These are phyloP conservation scores for Tigriopus californicus DNA, from an alignment of 2,888 invertebrate genomes.

Conservation along the genomic window DNA sequence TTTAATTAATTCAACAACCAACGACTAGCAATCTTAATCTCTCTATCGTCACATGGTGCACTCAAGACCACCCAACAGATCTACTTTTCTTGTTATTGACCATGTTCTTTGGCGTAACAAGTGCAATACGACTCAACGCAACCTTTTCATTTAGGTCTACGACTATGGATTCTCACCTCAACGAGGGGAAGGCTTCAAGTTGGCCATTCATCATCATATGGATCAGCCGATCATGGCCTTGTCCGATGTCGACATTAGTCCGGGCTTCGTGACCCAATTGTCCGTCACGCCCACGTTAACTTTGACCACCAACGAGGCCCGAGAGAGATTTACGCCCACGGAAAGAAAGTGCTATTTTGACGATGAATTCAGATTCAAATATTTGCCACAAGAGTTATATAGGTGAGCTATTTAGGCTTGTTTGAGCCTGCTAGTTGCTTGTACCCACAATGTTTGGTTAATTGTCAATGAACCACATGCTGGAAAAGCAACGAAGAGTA, in stretches of 20 bases:
- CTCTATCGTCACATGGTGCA: no score
- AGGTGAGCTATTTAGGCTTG: background rate
- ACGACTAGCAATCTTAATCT: no score
- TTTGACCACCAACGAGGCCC: conserved; percentile 3
- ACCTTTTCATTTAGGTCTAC: background rate
- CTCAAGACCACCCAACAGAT: no score
- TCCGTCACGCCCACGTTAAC: conserved; percentile 6
- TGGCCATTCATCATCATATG: conserved; percentile 12
- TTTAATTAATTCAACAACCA: no score
- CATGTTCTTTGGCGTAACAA: no score
- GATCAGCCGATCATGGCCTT: conserved; percentile 12
- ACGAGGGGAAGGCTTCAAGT: conserved; percentile 7
- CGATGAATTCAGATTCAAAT: conserved; percentile 12
- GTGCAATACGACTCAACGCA: no score
- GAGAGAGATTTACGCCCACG: background rate
- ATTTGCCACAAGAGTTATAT: conserved; percentile 1
- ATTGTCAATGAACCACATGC: no score
- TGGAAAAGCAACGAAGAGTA: no score
- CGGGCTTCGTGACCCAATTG: conserved; percentile 8
- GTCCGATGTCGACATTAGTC: conserved; percentile 6
- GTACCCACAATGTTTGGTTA: no score
- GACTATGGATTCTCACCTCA: conserved; percentile 12
- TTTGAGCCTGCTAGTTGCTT: no score
- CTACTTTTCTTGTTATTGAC: no score
- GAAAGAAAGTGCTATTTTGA: conserved; percentile 8